Evolutionary conservation across 2,888 invertebrate genomes (phyloP), one percentile per base, ranked within the genome.

Genomic region (Noctua fimbriata): DNA sequence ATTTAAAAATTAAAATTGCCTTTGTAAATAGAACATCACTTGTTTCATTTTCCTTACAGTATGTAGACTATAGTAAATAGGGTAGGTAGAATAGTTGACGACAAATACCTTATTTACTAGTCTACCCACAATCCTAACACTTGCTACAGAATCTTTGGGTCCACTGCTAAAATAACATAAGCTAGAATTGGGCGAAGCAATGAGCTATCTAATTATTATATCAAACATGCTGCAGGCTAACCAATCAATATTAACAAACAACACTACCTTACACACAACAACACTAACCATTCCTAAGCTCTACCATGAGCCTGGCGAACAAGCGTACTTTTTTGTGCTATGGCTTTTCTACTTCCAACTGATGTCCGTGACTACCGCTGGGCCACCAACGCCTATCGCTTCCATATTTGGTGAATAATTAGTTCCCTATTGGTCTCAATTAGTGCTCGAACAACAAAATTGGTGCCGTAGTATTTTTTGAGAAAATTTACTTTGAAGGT

Each of bases 1-100:
- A 3, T 55, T 55, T 55, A 24, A 52, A 52, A 21, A 52, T 76
- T 36, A 12, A 83, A 76, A 83, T 58, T 65, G 5, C 36, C 24
- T 81, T 73, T 70, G 58, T 70, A 28, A 41, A 58, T 44, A 67
- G 0, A 0, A 21, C 16, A 18, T 55, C 0, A 12, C 32, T 47
- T 1, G 36, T 84, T 79, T 69, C 7, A 41, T 2, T 80, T 36
- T 67, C 24, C 28, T 24, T 36, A 18, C 14, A 36, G 16, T n/a
- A 44, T 10, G 41, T 21, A 44, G 66, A 16, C 6, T 24, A 44
- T 44, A 41, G 12, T 66, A 1, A 41, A 41, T 44, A 66, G 41
- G 14, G n/a, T n/a, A 41, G 41, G 7, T 66, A 2, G 14, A 44
- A n/a, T n/a, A n/a, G 16, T 18, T 16, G 9, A n/a, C 66, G n/a